These are phyloP conservation scores for Pseudomyrmex gracilis DNA, from an alignment of 1,140 invertebrate species.

Conservation along the genomic window DNA sequence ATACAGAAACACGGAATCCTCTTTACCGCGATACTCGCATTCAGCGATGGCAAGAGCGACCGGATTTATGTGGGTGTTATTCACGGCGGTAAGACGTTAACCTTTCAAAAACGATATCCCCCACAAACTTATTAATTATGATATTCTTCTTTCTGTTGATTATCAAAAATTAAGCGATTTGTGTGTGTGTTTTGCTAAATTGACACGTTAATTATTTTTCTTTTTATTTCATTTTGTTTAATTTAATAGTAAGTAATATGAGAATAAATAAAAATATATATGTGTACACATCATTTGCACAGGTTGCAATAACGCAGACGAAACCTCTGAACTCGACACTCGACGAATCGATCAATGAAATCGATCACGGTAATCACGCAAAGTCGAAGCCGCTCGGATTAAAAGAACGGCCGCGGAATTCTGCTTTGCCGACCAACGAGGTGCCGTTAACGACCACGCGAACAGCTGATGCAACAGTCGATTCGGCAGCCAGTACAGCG, in stretches of 20 bases:
- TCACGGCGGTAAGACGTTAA: conserved; percentile 31
- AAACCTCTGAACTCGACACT: conserved; percentile 9
- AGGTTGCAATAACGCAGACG: conserved; percentile 18
- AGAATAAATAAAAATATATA: conserved; percentile 1
- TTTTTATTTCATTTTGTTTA: no score
- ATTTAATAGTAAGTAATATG: not conserved
- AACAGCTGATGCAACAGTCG: not conserved
- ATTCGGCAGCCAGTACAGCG: conserved; percentile 31
- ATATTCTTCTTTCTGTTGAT: no score
- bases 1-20: not conserved
- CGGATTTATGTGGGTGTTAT: conserved; percentile 27
- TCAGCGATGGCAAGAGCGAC: conserved; percentile 32
- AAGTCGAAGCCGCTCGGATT: not conserved
- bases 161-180: not conserved
- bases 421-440: conserved; percentile 39
- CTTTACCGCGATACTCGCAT: not conserved
- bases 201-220: no score
- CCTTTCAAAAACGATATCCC: not conserved
- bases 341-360: conserved; percentile 57
- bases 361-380: conserved; percentile 52
- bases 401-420: not conserved
- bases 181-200: no score
- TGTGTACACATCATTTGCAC: not conserved
- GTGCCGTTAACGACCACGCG: conserved; percentile 5
- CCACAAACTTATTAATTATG: not conserved